Conservation (phyloP, 2,797 vertebrate genomes). For the Pangasius mekongensis region DNA sequence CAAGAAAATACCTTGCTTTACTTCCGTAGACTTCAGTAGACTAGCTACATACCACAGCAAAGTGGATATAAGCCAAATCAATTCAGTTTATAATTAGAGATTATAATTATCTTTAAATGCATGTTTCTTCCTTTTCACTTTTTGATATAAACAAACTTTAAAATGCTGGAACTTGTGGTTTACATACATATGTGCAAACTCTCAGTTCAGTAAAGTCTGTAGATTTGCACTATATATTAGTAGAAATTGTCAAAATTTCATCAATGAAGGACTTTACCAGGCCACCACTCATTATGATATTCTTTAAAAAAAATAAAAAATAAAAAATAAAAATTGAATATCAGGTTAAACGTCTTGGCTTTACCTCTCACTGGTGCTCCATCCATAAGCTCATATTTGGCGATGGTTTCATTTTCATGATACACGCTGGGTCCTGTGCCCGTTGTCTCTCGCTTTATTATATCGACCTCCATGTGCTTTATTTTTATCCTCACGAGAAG, state of each 20-base stretch:
- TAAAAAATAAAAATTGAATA: background rate
- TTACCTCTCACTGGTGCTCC: constrained; percentile 95
- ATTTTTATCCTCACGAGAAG: constrained; percentile 98
- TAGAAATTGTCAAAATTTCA: background rate
- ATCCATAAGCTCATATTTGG: constrained; percentile 99
- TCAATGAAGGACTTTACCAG: too few species aligned
- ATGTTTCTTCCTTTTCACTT: too few species aligned
- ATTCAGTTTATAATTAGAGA: background rate
- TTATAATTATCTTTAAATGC: background rate
- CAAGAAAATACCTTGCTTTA: too few species aligned
- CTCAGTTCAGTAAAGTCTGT: background rate
- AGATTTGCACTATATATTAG: background rate
- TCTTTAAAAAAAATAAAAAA: too few species aligned
- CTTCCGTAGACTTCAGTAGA: too few species aligned
- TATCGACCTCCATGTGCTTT: constrained; percentile 99
- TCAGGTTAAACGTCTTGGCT: background rate
- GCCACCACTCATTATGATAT: too few species aligned
- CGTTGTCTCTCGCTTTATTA: constrained; percentile 97
- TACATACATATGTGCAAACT: too few species aligned
- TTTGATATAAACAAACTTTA: too few species aligned
- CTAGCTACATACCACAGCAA: too few species aligned
- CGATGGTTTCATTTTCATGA: constrained; percentile 97
- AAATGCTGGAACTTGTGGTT: too few species aligned
- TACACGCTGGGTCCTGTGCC: constrained; percentile 96
- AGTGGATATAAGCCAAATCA: background rate